Conservation (phyloP, 2,888 invertebrate species). For the Agrochola circellaris region DNA sequence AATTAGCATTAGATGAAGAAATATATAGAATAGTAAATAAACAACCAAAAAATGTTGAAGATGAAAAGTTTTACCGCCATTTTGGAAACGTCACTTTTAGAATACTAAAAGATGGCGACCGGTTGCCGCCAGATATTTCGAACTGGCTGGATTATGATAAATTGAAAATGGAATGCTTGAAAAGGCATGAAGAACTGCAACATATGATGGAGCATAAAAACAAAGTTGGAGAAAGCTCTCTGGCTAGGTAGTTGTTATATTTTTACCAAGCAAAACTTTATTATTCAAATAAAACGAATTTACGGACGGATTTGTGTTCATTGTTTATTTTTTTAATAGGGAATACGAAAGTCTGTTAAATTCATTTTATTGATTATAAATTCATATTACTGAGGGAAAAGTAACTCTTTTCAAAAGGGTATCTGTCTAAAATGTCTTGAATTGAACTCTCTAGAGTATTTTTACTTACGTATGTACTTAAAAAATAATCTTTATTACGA, state of each 20-base stretch:
- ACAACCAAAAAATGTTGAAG: slow-evolving; percentile 68
- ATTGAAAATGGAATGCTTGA: slow-evolving; percentile 90
- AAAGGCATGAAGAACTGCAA: slow-evolving; percentile 83
- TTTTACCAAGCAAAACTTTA: slow-evolving; percentile 32
- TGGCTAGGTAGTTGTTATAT: slow-evolving; percentile 80
- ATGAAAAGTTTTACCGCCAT: slow-evolving; percentile 83
- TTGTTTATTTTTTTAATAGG: neutral
- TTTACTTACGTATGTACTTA: neutral
- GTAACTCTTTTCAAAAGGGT: slow-evolving; percentile 17
- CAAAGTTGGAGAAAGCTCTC: slow-evolving; percentile 76
- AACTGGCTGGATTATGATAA: slow-evolving; percentile 91
- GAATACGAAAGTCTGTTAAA: slow-evolving; percentile 2
- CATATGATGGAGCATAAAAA: slow-evolving; percentile 82
- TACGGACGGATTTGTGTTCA: neutral
- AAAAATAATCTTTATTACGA: neutral
- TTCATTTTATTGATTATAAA: slow-evolving; percentile 30
- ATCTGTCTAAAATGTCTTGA: slow-evolving; percentile 48
- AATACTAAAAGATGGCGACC: slow-evolving; percentile 86
- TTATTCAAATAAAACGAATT: slow-evolving; percentile 28
- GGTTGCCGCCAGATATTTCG: slow-evolving; percentile 87
- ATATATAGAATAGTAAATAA: slow-evolving; percentile 78
- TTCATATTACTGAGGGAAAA: slow-evolving; percentile 8
- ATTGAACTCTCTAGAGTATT: neutral
- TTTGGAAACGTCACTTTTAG: slow-evolving; percentile 90
- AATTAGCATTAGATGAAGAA: slow-evolving; percentile 84